Conservation (phyloP, 1,140 invertebrate genomes). For the Drosophila hydei region DNA sequence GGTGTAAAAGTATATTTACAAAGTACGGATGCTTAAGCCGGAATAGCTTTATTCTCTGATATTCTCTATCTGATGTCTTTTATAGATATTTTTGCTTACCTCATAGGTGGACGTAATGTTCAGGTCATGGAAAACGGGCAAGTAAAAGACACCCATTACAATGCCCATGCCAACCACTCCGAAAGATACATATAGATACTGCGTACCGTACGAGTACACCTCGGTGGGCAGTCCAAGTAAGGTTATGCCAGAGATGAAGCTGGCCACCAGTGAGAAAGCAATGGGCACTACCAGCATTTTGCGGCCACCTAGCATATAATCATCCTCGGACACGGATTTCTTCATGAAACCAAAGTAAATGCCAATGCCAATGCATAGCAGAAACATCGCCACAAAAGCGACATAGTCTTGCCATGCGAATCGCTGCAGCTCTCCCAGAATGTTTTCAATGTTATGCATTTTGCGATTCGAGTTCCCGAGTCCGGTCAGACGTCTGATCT, state of each 20-base stretch:
- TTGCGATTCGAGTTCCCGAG: slow-evolving; percentile 11
- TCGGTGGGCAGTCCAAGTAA: slow-evolving; percentile 95
- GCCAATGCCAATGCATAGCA: slow-evolving; percentile 86
- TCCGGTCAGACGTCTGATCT: neutral
- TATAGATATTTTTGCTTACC: slow-evolving; percentile 84
- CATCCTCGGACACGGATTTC: slow-evolving; percentile 85
- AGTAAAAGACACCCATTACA: slow-evolving; percentile 87
- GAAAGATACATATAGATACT: slow-evolving; percentile 88
- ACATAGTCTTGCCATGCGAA: slow-evolving; percentile 84
- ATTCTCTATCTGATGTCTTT: too few species aligned
- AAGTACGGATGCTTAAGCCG: too few species aligned
- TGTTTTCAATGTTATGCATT: slow-evolving; percentile 85
- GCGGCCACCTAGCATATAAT: slow-evolving; percentile 87
- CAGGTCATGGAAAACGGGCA: slow-evolving; percentile 93
- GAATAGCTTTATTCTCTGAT: too few species aligned
- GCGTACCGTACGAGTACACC: slow-evolving; percentile 94
- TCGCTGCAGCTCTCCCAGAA: slow-evolving; percentile 85
- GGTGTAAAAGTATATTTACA: too few species aligned
- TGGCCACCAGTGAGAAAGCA: slow-evolving; percentile 86
- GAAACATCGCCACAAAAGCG: slow-evolving; percentile 85
- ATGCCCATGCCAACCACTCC: slow-evolving; percentile 88
- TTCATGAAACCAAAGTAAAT: slow-evolving; percentile 87
- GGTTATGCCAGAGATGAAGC: slow-evolving; percentile 96
- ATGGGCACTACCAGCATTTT: slow-evolving; percentile 86
- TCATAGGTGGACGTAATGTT: slow-evolving; percentile 93